phyloP scores from a whole-genome alignment of 2,113 vertebrate species.

The Ptyas mucosa region DNA sequence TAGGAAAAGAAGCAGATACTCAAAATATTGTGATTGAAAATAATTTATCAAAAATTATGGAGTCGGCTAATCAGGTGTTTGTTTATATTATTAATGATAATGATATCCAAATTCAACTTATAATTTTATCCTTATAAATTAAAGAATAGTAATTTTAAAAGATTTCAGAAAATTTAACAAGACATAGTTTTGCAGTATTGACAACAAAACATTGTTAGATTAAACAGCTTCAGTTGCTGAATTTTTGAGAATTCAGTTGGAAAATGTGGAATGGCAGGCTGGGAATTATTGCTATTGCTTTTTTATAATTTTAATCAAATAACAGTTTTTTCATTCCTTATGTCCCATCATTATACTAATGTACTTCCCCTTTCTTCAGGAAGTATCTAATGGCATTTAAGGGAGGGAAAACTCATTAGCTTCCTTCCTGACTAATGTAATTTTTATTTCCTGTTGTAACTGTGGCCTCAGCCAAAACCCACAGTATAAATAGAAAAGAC shows the following conservation, averaged over 20 bases:
- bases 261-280: background rate
- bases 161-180: background rate
- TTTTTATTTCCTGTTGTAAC: conserved; percentile 83
- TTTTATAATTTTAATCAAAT: conserved; percentile 39
- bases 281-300: conserved; percentile 27
- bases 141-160: background rate
- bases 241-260: background rate
- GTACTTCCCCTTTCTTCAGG: conserved; percentile 77
- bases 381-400: conserved; percentile 86
- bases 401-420: conserved; percentile 75
- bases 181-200: conserved; percentile 22
- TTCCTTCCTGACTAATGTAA: conserved; percentile 80
- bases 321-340: conserved; percentile 49
- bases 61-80: background rate
- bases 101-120: accelerated
- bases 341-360: conserved; percentile 62
- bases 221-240: conserved; percentile 2
- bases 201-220: conserved; percentile 10
- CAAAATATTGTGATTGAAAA: background rate
- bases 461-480: conserved; percentile 66
- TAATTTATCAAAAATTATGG: background rate
- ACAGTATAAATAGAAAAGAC: conserved; percentile 41
- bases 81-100: conserved; percentile 13
- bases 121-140: background rate
- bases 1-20: background rate